Evolutionary conservation across 1,140 invertebrate species (phyloP), one percentile per base, ranked within the genome.

Genomic region (Hydropsyche tenuis): DNA sequence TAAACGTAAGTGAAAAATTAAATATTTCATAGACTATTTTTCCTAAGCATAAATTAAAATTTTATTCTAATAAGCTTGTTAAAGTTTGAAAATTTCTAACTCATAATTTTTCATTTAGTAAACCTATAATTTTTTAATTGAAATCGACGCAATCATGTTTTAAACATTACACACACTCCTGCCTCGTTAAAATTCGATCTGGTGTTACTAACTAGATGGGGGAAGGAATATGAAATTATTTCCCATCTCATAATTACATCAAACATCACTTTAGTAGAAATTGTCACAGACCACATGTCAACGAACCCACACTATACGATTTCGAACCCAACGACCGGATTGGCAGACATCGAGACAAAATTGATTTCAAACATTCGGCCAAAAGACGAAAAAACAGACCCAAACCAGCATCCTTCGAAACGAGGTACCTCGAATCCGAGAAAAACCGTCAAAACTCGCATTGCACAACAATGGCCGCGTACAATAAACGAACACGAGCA

Each of bases 161-260:
- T 11, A 9, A 6, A 25, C 20, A 4, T 18, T 12, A 20, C 22
- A 18, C 12, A 20, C 22, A 18, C 12, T 22, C 25, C 23, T 60
- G 12, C 56, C 18, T 25, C 23, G 48, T 18, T 18, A 20, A 53
- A 18, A 18, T 20, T 16, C 16, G 1, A 53, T 20, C 16, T 53
- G 16, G 9, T 20, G 60, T 11, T 3, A 22, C 4, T 63, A 11
- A 22, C 16, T 12, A 12, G 1, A 25, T 63, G 5, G 60, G 30
- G 16, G 9, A 1, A 42, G 16, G 37, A n/a, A 65, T 6, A 43
- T 6, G 63, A 23, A 18, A 65, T 65, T 25, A 43, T 65, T 45
- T 23, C 30, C 63, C 63, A 45, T 65, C 63, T 42, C 20, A 65
- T 65, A 65, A 65, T 65, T 65, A 65, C 63, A 65, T 43, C 63